Conservation (phyloP, 2,888 invertebrate species). For the Megastigmus dorsalis region DNA sequence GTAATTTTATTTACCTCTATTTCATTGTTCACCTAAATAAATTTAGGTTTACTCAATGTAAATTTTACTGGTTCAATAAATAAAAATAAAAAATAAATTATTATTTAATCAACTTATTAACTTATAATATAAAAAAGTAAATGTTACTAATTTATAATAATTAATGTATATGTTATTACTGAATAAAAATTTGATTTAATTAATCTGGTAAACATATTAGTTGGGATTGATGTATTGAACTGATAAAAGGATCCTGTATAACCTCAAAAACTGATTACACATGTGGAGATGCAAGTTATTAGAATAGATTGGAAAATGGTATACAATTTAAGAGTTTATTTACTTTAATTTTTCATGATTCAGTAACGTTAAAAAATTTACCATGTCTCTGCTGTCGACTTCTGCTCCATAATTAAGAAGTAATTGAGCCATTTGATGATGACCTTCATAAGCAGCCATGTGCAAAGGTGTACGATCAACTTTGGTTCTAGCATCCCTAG, state of each 20-base stretch:
- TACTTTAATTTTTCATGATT: too few species aligned
- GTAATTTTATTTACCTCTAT: too few species aligned
- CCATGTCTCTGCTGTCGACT: conserved; percentile 86
- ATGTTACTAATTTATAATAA: neutral
- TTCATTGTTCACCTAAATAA: too few species aligned
- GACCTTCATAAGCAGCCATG: conserved; percentile 90
- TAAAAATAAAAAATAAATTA: neutral
- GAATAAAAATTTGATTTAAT: neutral
- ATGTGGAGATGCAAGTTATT: too few species aligned
- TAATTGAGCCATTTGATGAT: conserved; percentile 83
- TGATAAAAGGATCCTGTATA: neutral
- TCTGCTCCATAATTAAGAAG: conserved; percentile 83
- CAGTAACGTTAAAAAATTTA: conserved; percentile 68
- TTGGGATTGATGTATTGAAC: too few species aligned
- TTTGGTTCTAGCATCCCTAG: conserved; percentile 92
- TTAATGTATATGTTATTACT: neutral
- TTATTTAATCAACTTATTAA: neutral
- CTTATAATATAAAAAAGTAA: neutral
- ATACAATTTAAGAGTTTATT: too few species aligned
- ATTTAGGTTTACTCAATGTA: too few species aligned
- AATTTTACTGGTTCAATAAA: too few species aligned
- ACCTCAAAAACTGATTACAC: conserved; percentile 36
- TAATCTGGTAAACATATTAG: too few species aligned
- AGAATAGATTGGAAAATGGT: too few species aligned
- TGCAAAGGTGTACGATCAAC: conserved; percentile 94